Evolutionary conservation across 2,113 vertebrate species (phyloP).

Genomic region (Chloropsis hardwickii): DNA sequence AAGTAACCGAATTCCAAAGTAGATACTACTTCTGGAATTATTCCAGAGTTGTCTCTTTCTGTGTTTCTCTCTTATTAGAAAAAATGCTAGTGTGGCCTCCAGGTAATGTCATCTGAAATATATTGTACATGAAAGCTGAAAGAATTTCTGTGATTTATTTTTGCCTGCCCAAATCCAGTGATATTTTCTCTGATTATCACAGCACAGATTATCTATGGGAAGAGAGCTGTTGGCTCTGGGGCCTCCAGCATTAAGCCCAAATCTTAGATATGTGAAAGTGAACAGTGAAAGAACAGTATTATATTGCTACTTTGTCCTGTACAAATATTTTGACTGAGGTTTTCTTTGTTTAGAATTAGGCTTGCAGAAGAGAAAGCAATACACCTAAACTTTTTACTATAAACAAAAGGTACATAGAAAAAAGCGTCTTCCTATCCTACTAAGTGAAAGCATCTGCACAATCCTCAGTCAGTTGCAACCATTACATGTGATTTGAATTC

Average conservation of each 20-base stretch:
- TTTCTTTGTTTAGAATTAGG: not conserved
- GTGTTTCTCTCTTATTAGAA: not conserved
- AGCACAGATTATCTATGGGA: not conserved
- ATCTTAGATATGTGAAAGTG: not conserved
- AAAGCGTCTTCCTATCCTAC: not conserved
- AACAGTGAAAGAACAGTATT: not conserved
- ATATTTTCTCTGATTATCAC: not conserved
- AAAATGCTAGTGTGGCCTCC: not conserved
- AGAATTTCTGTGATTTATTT: not conserved
- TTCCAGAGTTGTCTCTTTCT: not conserved
- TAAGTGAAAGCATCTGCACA: not conserved
- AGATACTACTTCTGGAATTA: not conserved
- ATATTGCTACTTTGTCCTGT: not conserved
- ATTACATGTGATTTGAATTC: not conserved
- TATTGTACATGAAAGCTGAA: not conserved
- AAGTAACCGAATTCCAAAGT: not conserved
- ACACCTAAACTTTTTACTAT: not conserved
- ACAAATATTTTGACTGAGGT: not conserved
- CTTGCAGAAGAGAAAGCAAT: not conserved
- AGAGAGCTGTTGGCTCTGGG: not conserved
- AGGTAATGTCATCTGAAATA: not conserved
- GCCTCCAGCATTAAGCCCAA: not conserved
- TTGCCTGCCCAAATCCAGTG: not conserved
- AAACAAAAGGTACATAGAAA: not conserved
- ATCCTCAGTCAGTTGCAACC: not conserved